Conservation (phyloP, 2,888 invertebrate genomes). For the Odontocerum albicorne region DNA sequence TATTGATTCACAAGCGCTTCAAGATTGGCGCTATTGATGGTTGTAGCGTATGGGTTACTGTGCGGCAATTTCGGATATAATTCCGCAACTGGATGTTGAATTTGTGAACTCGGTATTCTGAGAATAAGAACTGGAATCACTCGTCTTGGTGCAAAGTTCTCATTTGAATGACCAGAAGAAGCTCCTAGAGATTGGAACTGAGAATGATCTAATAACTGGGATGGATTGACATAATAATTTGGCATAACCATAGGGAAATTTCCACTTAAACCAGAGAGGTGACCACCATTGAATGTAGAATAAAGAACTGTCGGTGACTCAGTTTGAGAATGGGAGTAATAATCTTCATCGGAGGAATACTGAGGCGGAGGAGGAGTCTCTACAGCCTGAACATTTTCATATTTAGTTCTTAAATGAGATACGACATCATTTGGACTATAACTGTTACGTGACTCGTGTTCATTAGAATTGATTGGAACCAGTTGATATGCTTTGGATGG, state of each 20-base stretch:
- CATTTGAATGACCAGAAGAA: conserved; percentile 47
- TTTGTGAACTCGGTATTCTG: conserved; percentile 59
- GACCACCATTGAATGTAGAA: conserved; percentile 54
- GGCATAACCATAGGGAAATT: conserved; percentile 55
- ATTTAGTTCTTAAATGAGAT: conserved; percentile 44
- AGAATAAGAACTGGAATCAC: conserved; percentile 62
- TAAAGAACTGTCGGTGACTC: conserved; percentile 48
- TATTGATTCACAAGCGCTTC: conserved; percentile 59
- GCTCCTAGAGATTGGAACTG: conserved; percentile 56
- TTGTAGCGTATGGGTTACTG: conserved; percentile 56
- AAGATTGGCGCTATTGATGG: conserved; percentile 58
- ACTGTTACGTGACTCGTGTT: conserved; percentile 43
- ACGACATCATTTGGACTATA: conserved; percentile 48
- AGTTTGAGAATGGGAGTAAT: conserved; percentile 22
- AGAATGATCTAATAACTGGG: conserved; percentile 50
- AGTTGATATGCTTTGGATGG: conserved; percentile 61
- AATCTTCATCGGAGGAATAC: conserved; percentile 19
- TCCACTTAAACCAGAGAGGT: conserved; percentile 50
- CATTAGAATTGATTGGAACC: conserved; percentile 43
- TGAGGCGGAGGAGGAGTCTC: conserved; percentile 41
- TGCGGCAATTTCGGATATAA: conserved; percentile 60
- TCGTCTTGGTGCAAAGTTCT: conserved; percentile 44
- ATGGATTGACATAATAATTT: conserved; percentile 52
- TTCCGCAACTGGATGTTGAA: conserved; percentile 55
- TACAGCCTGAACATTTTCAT: conserved; percentile 42